phyloP scores from a whole-genome alignment of 2,113 vertebrate species.

The Cryptotis parvus region DNA sequence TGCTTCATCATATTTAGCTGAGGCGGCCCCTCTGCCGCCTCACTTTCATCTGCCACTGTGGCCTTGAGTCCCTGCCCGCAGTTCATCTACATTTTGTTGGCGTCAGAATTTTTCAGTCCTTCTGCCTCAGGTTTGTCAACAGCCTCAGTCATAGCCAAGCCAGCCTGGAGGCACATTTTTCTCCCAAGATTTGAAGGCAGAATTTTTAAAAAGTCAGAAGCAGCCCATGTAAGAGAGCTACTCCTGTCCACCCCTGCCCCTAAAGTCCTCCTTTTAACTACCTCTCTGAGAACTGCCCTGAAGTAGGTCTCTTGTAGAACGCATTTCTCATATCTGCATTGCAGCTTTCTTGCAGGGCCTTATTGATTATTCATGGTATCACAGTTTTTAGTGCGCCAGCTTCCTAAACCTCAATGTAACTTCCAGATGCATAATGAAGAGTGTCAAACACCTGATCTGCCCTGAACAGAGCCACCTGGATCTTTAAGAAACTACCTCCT shows the following conservation, averaged over 20 bases:
- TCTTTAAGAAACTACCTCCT: neutral
- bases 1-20: slow-evolving; percentile 77
- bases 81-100: slow-evolving; percentile 87
- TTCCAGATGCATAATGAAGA: neutral
- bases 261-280: neutral
- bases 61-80: slow-evolving; percentile 82
- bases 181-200: neutral
- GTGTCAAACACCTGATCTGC: neutral
- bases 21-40: slow-evolving; percentile 61
- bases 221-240: neutral
- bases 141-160: slow-evolving; percentile 65
- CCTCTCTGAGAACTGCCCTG: neutral
- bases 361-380: slow-evolving; percentile 73
- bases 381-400: slow-evolving; percentile 26
- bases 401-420: slow-evolving; percentile 49
- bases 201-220: slow-evolving; percentile 21
- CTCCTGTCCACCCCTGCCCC: neutral
- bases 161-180: slow-evolving; percentile 66
- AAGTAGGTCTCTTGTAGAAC: neutral
- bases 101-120: slow-evolving; percentile 80
- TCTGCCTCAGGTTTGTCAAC: slow-evolving; percentile 68
- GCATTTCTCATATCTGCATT: slow-evolving; percentile 54
- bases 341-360: slow-evolving; percentile 48
- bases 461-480: neutral
- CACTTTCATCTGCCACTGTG: slow-evolving; percentile 85